phyloP scores from a whole-genome alignment of 2,888 invertebrate species.

The Tethea ocularis region DNA sequence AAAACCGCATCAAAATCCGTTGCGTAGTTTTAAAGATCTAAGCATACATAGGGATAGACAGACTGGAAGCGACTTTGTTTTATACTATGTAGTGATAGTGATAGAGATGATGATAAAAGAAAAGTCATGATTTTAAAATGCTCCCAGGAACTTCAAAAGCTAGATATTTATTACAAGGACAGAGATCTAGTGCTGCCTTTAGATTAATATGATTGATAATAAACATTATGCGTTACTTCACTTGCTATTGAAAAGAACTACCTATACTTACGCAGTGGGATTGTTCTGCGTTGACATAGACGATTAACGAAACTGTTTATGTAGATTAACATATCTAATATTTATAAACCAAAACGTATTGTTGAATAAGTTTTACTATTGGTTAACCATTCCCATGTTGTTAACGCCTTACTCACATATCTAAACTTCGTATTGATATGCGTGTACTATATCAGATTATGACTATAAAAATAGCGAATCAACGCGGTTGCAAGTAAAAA shows the following conservation, averaged over 20 bases:
- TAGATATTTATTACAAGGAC: conserved; percentile 16
- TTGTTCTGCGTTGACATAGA: conserved; percentile 40
- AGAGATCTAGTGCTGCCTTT: conserved; percentile 12
- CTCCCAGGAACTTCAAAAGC: neutral
- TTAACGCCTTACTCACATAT: neutral
- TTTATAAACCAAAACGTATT: neutral
- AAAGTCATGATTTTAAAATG: neutral
- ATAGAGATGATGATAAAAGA: neutral
- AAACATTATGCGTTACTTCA: conserved; percentile 50
- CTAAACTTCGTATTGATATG: too few relatives aligned
- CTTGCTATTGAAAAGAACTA: conserved; percentile 39
- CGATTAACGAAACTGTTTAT: conserved; percentile 21
- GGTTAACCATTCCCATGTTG: neutral
- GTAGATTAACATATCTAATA: conserved; percentile 17
- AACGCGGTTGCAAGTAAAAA: too few relatives aligned
- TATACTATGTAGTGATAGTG: too few relatives aligned
- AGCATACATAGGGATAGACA: too few relatives aligned
- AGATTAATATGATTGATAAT: conserved; percentile 50
- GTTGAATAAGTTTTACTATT: neutral
- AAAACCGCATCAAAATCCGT: too few relatives aligned
- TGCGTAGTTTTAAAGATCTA: too few relatives aligned
- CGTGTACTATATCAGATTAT: too few relatives aligned
- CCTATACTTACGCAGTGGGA: conserved; percentile 33
- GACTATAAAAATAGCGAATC: too few relatives aligned
- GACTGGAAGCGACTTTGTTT: too few relatives aligned